A percentile compares a stretch with the other conserved stretches of the same genome.
Conservation (phyloP, 2,797 vertebrate genomes). For the Gallinago solitaria region DNA sequence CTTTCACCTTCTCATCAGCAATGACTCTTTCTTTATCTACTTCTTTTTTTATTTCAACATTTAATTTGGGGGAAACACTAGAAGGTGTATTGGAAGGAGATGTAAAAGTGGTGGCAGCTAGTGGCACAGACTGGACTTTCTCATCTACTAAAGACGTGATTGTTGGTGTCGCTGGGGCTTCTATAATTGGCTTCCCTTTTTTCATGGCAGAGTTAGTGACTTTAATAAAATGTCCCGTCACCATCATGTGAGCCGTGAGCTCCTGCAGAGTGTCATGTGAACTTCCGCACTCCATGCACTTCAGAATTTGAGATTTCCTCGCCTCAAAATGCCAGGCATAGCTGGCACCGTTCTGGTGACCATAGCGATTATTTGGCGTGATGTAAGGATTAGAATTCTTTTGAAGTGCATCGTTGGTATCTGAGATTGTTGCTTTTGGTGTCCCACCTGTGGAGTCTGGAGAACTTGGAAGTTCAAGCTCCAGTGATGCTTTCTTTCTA, state of each 20-base stretch:
- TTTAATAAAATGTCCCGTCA: conserved; percentile 98
- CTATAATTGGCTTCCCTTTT: conserved; percentile 95
- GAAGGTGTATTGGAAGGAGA: conserved; percentile 88
- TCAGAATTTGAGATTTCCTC: conserved; percentile 97
- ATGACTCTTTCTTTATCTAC: conserved; percentile 88
- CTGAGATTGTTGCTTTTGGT: conserved; percentile 78
- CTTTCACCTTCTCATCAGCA: conserved; percentile 85
- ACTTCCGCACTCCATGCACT: conserved; percentile 99
- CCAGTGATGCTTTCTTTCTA: conserved; percentile 91
- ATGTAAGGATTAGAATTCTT: conserved; percentile 95
- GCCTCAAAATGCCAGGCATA: conserved; percentile 99
- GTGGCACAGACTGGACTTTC: conserved; percentile 95
- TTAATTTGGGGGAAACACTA: conserved; percentile 87
- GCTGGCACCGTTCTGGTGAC: conserved; percentile 98
- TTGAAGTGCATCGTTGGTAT: conserved; percentile 87
- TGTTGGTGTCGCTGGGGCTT: conserved; percentile 81
- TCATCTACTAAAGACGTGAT: conserved; percentile 84
- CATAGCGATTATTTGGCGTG: conserved; percentile 97
- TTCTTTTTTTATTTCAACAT: conserved; percentile 93
- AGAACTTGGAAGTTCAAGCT: conserved; percentile 94
- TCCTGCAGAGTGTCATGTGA: conserved; percentile 96
- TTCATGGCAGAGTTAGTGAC: conserved; percentile 99
- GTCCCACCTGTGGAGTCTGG: conserved; percentile 94
- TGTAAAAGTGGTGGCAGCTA: conserved; percentile 94
- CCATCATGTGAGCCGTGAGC: conserved; percentile 99